Percentiles rank a stretch among this genome's conserved stretches.
Evolutionary conservation across 1,140 invertebrate species (phyloP).

Genomic region (Cydia pomonella): DNA sequence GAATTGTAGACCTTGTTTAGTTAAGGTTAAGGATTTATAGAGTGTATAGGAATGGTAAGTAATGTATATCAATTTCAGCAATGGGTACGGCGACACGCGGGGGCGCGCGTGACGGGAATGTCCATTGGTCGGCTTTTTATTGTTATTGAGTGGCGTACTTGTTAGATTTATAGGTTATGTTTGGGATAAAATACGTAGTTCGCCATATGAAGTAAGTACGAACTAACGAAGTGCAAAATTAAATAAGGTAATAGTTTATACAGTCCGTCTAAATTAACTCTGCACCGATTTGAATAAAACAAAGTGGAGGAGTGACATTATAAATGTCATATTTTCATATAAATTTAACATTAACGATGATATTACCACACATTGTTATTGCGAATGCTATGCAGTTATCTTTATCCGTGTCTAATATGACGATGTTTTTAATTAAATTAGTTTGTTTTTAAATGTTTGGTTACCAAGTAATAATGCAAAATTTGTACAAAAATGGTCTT

Average conservation of each 20-base stretch:
- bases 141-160: conserved; percentile 66
- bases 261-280: too few species aligned
- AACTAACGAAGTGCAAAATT: not conserved
- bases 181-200: conserved; percentile 19
- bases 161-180: conserved; percentile 31
- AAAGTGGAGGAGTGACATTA: too few species aligned
- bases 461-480: not conserved
- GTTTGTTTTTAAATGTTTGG: not conserved
- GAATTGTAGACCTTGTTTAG: conserved; percentile 39
- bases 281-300: too few species aligned
- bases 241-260: too few species aligned
- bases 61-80: conserved; percentile 77
- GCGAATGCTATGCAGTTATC: too few species aligned
- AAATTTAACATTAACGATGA: too few species aligned
- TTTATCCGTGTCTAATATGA: too few species aligned
- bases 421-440: not conserved
- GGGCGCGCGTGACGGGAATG: conserved; percentile 69
- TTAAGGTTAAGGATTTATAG: conserved; percentile 38
- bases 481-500: not conserved
- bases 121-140: conserved; percentile 63
- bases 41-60: conserved; percentile 43
- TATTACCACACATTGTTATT: too few species aligned
- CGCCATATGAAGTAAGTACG: not conserved
- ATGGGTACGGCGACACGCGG: conserved; percentile 66
- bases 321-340: too few species aligned